Evolutionary conservation across 37 sponge, comb jelly and placozoan genomes (phyloP), one percentile per base, ranked within the genome.

Genomic region (Halichondria panicea): DNA sequence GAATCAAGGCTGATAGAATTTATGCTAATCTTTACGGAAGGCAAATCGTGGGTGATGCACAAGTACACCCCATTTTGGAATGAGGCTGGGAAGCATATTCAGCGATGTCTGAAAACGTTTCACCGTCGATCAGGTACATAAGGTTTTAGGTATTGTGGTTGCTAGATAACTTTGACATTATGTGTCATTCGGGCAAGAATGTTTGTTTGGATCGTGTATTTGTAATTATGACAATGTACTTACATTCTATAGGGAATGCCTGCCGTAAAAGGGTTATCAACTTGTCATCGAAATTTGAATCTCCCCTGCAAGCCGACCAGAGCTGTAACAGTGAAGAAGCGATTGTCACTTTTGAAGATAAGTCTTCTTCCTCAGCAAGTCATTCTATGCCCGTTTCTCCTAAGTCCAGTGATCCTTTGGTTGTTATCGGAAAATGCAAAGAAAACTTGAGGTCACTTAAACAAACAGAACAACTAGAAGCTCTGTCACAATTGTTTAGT

Each of bases 261-360:
- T 77, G 77, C 54, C 48, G 77, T 15, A 45, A 6, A 5, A 63
- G 33, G 41, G 78, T 65, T 53, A 36, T 19, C 7, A 53, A 32
- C 21, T 55, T 77, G 4, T 2, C 22, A 2, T 45, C 43, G 11
- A 8, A 77, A 59, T 27, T 22, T 27, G 7, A 24, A 19, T 22
- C 7, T 24, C 21, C 11, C 60, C 60, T 59, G 7, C 60, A 24
- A 24, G 7, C 60, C 60, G 7, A 59, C 60, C 27, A n/a, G n/a
- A n/a, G n/a, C n/a, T 59, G 25, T 22, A 59, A 19, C 27, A 24
- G 7, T 24, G 60, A 59, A 22, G 25, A 59, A 8, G 19, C 52
- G 11, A 48, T 18, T 11, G 15, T 15, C 11, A 7, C 60, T 24
- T 59, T 27, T 59, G 25, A 11, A n/a, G n/a, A n/a, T n/a, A n/a